phyloP scores from a whole-genome alignment of 2,888 invertebrate genomes.

The Isoperla grammatica region DNA sequence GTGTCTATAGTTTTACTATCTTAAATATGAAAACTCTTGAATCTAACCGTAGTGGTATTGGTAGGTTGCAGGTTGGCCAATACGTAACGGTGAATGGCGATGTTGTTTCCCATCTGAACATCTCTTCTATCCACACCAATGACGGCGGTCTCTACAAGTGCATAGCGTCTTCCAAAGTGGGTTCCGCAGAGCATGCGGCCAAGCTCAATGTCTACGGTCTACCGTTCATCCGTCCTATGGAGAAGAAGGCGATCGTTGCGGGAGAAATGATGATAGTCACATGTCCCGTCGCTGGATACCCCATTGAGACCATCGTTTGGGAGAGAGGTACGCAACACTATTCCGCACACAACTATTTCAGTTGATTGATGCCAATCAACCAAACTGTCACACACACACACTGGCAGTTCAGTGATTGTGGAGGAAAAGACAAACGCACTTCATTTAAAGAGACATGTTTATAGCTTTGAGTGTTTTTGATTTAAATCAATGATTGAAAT shows the following conservation, averaged over 20 bases:
- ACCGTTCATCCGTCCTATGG: slow-evolving; percentile 87
- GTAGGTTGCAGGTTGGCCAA: slow-evolving; percentile 40
- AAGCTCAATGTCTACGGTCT: slow-evolving; percentile 85
- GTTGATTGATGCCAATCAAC: too few species aligned
- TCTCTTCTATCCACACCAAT: slow-evolving; percentile 83
- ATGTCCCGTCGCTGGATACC: slow-evolving; percentile 93
- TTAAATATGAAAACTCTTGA: too few species aligned
- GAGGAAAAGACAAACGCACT: too few species aligned
- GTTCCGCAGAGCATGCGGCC: slow-evolving; percentile 77
- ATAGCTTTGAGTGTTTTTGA: too few species aligned
- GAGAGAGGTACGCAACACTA: slow-evolving; percentile 65
- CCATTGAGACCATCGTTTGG: slow-evolving; percentile 93
- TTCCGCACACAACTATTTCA: too few species aligned
- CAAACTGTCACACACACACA: too few species aligned
- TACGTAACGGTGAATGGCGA: slow-evolving; percentile 51
- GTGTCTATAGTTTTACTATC: too few species aligned
- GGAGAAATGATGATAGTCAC: slow-evolving; percentile 84
- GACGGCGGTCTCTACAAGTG: slow-evolving; percentile 90
- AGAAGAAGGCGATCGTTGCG: slow-evolving; percentile 87
- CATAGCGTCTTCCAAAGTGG: slow-evolving; percentile 67
- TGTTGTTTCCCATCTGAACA: slow-evolving; percentile 87
- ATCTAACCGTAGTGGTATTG: too few species aligned
- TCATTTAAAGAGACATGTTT: too few species aligned
- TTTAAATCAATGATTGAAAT: too few species aligned
- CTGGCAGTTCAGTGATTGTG: too few species aligned